Conservation (phyloP, 1,140 invertebrate species). For the Pomacea maculata region DNA sequence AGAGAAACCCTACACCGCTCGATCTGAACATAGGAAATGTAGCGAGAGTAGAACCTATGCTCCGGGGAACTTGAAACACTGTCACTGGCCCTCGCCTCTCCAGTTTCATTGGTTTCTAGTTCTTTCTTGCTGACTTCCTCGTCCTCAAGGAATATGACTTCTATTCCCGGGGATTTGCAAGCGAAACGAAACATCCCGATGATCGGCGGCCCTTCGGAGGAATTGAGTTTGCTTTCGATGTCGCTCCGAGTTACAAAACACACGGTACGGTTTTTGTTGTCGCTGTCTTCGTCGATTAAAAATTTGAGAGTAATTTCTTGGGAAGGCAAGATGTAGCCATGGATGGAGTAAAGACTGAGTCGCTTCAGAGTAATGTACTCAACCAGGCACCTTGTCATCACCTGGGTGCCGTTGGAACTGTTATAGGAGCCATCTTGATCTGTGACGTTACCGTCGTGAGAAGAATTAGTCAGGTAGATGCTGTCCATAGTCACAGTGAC, state of each 20-base stretch:
- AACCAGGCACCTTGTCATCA: not conserved
- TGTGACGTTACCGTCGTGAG: too few relatives aligned
- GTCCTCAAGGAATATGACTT: slow-evolving; percentile 3
- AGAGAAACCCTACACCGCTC: slow-evolving; percentile 1
- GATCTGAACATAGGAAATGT: slow-evolving; percentile 19
- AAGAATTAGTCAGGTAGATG: too few relatives aligned
- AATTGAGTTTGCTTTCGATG: slow-evolving; percentile 1
- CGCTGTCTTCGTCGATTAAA: too few relatives aligned
- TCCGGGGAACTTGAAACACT: not conserved
- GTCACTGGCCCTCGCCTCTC: not conserved
- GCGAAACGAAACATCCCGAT: not conserved
- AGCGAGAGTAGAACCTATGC: not conserved
- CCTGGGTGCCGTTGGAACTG: not conserved
- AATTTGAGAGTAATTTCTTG: not conserved
- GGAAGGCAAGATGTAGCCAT: not conserved
- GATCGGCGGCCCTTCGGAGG: not conserved
- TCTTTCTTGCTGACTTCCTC: not conserved
- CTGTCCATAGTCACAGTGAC: too few relatives aligned
- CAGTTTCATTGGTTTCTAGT: not conserved
- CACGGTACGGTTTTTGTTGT: not conserved
- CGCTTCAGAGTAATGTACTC: not conserved
- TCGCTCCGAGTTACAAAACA: slow-evolving; percentile 3
- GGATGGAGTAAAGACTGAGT: not conserved
- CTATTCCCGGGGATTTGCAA: not conserved
- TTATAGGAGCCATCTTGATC: not conserved